Evolutionary conservation across 2,888 invertebrate genomes (phyloP).

Genomic region (Rutpela maculata): DNA sequence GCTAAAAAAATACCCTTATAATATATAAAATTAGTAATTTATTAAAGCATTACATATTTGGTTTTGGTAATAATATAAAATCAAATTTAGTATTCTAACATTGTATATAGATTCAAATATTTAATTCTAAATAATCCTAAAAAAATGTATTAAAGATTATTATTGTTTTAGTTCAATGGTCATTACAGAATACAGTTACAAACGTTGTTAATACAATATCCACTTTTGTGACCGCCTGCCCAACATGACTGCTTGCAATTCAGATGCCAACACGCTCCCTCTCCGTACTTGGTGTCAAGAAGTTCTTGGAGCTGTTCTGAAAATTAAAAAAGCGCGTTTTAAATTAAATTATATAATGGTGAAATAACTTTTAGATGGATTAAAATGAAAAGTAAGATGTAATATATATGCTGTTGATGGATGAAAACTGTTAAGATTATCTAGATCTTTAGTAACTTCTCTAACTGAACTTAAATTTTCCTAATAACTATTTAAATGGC

Average conservation of each 20-base stretch:
- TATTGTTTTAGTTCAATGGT: neutral
- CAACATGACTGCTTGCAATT: conserved; percentile 32
- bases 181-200: conserved; percentile 26
- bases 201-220: conserved; percentile 30
- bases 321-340: conserved; percentile 6
- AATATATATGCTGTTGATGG: too few relatives aligned
- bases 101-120: neutral
- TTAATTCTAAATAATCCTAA: neutral
- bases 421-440: too few relatives aligned
- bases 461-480: too few relatives aligned
- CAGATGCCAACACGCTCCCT: conserved; percentile 15
- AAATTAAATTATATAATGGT: neutral
- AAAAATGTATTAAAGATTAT: neutral
- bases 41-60: neutral
- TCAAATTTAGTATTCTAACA: neutral
- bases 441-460: too few relatives aligned
- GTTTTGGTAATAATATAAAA: neutral
- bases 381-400: too few relatives aligned
- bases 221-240: conserved; percentile 29
- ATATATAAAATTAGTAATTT: neutral
- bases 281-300: conserved; percentile 17
- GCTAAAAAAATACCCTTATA: too few relatives aligned
- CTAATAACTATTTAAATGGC: too few relatives aligned
- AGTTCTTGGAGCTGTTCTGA: conserved; percentile 29
- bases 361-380: neutral